A percentile compares a stretch with the other conserved stretches of the same genome.
Evolutionary conservation across 2,888 invertebrate species (phyloP).

Genomic region (Drosophila aldrichi): DNA sequence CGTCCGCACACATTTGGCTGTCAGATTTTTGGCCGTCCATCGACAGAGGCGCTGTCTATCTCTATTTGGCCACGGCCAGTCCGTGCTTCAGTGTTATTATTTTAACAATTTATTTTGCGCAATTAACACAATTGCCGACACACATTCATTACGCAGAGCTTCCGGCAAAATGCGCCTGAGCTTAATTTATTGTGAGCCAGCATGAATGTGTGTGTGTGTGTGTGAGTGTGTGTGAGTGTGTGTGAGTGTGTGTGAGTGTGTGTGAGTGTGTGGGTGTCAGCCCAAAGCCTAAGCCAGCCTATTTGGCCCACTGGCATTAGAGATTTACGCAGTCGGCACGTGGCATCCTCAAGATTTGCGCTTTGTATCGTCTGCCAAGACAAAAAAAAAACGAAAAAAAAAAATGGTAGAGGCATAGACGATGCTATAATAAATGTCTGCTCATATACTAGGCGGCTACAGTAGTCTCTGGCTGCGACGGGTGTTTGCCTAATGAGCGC

Average conservation of each 20-base stretch:
- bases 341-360: constrained; percentile 68
- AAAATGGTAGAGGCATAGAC: constrained; percentile 45
- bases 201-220: background rate
- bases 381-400: background rate
- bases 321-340: constrained; percentile 75
- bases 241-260: background rate
- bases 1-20: constrained; percentile 22
- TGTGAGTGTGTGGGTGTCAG: background rate
- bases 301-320: constrained; percentile 40
- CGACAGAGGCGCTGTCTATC: constrained; percentile 10
- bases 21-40: constrained; percentile 44
- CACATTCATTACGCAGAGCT: constrained; percentile 74
- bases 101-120: constrained; percentile 81
- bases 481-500: constrained; percentile 67
- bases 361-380: constrained; percentile 22
- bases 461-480: constrained; percentile 12
- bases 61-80: background rate
- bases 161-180: constrained; percentile 67
- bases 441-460: constrained; percentile 58
- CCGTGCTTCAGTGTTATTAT: constrained; percentile 65
- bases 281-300: constrained; percentile 55
- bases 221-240: background rate
- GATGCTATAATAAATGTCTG: constrained; percentile 74
- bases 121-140: constrained; percentile 81
- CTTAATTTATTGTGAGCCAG: constrained; percentile 73